Conservation (phyloP, 2,888 invertebrate species). For the Rotaria socialis region DNA sequence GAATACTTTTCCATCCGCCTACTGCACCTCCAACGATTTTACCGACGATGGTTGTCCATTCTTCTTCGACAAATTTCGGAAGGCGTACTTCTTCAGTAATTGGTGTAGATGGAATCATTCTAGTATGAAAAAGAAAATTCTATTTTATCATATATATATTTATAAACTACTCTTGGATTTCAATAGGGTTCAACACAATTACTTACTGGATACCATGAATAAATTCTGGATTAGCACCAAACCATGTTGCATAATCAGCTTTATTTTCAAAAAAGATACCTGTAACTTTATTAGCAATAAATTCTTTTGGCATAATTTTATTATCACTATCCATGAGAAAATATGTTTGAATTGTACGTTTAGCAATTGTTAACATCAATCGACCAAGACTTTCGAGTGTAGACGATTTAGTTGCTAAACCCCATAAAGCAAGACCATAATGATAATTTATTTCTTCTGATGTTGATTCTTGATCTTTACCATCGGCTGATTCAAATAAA, state of each 20-base stretch:
- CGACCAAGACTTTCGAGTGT: conserved; percentile 39
- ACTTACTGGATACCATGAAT: conserved; percentile 43
- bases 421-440: conserved; percentile 33
- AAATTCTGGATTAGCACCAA: conserved; percentile 43
- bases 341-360: conserved; percentile 41
- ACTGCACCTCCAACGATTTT: background rate
- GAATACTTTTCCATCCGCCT: conserved; percentile 40
- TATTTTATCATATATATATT: background rate
- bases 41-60: background rate
- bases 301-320: conserved; percentile 36
- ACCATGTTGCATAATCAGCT: conserved; percentile 43
- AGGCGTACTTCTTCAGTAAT: conserved; percentile 32
- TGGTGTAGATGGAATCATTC: conserved; percentile 34
- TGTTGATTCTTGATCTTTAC: conserved; percentile 44
- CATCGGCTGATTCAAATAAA: conserved; percentile 42
- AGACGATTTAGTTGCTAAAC: conserved; percentile 11
- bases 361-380: conserved; percentile 35
- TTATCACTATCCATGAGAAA: conserved; percentile 33
- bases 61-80: conserved; percentile 36
- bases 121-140: background rate
- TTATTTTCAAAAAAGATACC: conserved; percentile 45
- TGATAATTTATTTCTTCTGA: conserved; percentile 40
- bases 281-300: conserved; percentile 39
- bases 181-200: background rate
- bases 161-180: too few species aligned